Base-by-base conservation (phyloP, 2,113 vertebrate genomes). In the Serilophus lunatus region DNA sequence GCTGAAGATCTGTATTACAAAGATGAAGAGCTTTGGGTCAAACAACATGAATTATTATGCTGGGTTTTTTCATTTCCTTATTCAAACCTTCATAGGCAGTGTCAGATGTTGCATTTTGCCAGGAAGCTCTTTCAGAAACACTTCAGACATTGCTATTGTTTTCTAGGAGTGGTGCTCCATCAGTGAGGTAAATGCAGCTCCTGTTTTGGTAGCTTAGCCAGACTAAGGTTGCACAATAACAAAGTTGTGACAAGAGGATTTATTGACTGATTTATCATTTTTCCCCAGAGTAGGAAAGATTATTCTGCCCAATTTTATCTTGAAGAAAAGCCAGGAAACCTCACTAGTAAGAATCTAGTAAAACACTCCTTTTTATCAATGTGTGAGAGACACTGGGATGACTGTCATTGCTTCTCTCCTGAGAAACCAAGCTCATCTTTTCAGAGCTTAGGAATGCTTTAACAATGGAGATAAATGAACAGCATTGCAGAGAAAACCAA, bases 11-110 rank as follows among this genome's bases (percentile, higher is more conserved):
- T 74, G 18, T 59, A 47, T 80, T 65, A 65, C 20, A 56, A 54
- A 81, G 51, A 45, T 47, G 31, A 74, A 85, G 57, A 64, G 22
- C 44, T 35, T 25, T 70, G 68, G 47, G 69, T 75, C 33, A 84
- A 88, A 61, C 9, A 57, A 64, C 44, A 49, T 49, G 6, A 78
- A 80, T 79, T 86, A 40, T 31, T 86, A 26, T 45, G 10, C 49
- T 49, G 20, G 6, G 4, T 0, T 3, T 36, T 92, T 66, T 3
- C 4, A 36, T 47, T 94, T 66, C 0, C 0, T 57, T 81, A 49
- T 75, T 76, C 57, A 75, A 35, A 29, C 45, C 26, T 16, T 76
- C 35, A 20, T 4, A 76, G 60, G 40, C 72, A 59, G 47, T 38
- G 31, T 69, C 59, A 86, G 60, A 51, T 66, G 35, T 12, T 79